Base-by-base conservation (phyloP, 2,797 vertebrate genomes). In the Dryobates pubescens region DNA sequence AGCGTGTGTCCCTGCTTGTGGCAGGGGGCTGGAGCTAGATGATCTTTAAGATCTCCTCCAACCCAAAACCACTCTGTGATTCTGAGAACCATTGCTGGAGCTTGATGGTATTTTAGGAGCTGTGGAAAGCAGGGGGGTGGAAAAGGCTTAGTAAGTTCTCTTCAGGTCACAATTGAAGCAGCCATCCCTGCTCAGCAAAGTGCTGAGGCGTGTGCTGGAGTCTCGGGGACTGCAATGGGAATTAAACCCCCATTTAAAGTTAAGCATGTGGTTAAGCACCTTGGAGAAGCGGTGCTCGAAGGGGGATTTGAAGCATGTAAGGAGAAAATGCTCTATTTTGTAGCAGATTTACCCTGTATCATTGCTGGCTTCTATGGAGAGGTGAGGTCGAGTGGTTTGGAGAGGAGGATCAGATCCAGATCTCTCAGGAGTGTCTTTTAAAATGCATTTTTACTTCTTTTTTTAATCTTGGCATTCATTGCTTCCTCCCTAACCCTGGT, bases 51-150 rank as follows among this genome's bases (percentile, higher is more conserved):
- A 23, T 51, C 49, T 6, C 12, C 12, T 51, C 22, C 49, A 51
- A 51, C 22, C 49, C 22, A 24, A 51, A 51, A 38, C 49, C 49
- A 51, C 24, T 51, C 49, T 24, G 23, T 23, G 49, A 51, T 38
- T 38, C 38, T 38, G 38, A 38, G 38, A 12, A 51, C 56, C 11
- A 0, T 22, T 0, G 0, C 79, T 65, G 59, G 36, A 36, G 36
- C 36, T 36, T 36, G 36, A 36, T 36, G 36, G 23, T 62, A 34
- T 16, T 78, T 6, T 36, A 30, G 85, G 17, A 91, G 41, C 63
- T 1, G 3, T 27, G 61, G 22, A 61, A 62, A 65, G 38, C 30
- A 20, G 38, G 36, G 38, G 38, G 16, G 10, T 7, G 34, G 58
- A 58, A 71, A 30, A 61, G 67, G 17, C 56, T 5, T 23, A 19